Evolutionary conservation across 2,888 invertebrate species (phyloP).

Genomic region (Calameuta filiformis): DNA sequence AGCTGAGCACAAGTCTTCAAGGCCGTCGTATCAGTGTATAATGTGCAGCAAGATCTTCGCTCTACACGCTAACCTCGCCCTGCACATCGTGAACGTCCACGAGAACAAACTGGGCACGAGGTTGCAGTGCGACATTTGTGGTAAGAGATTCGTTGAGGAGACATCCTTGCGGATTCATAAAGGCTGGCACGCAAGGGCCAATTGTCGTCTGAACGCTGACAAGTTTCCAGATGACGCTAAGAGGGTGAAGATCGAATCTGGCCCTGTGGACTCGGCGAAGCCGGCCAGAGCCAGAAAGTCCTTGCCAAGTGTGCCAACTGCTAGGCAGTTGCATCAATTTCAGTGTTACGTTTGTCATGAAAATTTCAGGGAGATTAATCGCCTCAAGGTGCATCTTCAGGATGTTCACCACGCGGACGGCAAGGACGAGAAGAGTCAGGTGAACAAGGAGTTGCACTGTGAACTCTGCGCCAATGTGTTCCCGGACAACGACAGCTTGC

Average conservation of each 20-base stretch:
- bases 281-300: conserved; percentile 56
- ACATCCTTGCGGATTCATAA: conserved; percentile 73
- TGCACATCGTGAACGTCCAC: conserved; percentile 52
- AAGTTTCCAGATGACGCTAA: not conserved
- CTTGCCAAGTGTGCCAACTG: conserved; percentile 44
- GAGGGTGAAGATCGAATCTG: not conserved
- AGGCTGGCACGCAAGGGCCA: conserved; percentile 72
- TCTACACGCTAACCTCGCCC: conserved; percentile 42
- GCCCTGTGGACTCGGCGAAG: conserved; percentile 24
- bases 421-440: conserved; percentile 53
- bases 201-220: conserved; percentile 52
- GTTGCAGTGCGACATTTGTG: conserved; percentile 75
- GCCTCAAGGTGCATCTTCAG: conserved; percentile 72
- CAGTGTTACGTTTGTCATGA: conserved; percentile 73
- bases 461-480: conserved; percentile 68
- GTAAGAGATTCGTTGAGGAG: conserved; percentile 73
- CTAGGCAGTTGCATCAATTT: conserved; percentile 1
- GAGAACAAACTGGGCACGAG: conserved; percentile 51
- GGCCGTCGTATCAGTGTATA: conserved; percentile 15
- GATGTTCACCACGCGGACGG: conserved; percentile 69
- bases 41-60: conserved; percentile 45
- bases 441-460: conserved; percentile 56
- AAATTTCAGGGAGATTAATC: conserved; percentile 70
- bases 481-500: conserved; percentile 63
- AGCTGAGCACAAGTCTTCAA: conserved; percentile 66